Conservation (phyloP, 1,140 invertebrate species). For the Pristionchus pacificus region DNA sequence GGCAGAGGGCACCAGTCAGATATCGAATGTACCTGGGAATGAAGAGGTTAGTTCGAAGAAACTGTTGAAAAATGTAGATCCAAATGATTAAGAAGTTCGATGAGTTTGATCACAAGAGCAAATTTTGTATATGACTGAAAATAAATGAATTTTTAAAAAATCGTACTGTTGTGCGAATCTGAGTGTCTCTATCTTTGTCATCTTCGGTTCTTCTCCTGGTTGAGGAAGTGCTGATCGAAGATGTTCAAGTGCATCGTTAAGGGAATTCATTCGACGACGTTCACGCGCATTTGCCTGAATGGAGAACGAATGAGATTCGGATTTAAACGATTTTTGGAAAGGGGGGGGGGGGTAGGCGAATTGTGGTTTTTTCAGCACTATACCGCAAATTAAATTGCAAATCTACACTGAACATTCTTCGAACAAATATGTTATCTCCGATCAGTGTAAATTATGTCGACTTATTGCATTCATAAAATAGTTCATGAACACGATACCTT, state of each 20-base stretch:
- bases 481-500: slow-evolving; percentile 19
- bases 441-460: too few relatives aligned
- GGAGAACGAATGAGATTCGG: background rate
- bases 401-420: too few relatives aligned
- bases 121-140: too few relatives aligned
- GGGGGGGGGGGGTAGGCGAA: too few relatives aligned
- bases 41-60: background rate
- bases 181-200: slow-evolving; percentile 34
- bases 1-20: too few relatives aligned
- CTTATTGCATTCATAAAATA: background rate
- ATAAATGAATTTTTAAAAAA: background rate
- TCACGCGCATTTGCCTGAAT: slow-evolving; percentile 31
- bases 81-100: background rate
- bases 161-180: slow-evolving; percentile 27
- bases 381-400: too few relatives aligned
- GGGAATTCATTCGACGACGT: slow-evolving; percentile 24
- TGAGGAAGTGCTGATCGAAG: slow-evolving; percentile 21
- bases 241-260: slow-evolving; percentile 28
- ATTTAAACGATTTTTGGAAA: too few relatives aligned
- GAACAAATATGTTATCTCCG: too few relatives aligned
- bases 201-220: slow-evolving; percentile 28
- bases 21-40: too few relatives aligned
- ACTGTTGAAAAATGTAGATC: background rate
- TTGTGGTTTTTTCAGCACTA: too few relatives aligned
- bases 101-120: too few relatives aligned